Evolutionary conservation across 1,140 invertebrate genomes (phyloP), one percentile per base, ranked within the genome.

Genomic region (Neuroterus valhalla): DNA sequence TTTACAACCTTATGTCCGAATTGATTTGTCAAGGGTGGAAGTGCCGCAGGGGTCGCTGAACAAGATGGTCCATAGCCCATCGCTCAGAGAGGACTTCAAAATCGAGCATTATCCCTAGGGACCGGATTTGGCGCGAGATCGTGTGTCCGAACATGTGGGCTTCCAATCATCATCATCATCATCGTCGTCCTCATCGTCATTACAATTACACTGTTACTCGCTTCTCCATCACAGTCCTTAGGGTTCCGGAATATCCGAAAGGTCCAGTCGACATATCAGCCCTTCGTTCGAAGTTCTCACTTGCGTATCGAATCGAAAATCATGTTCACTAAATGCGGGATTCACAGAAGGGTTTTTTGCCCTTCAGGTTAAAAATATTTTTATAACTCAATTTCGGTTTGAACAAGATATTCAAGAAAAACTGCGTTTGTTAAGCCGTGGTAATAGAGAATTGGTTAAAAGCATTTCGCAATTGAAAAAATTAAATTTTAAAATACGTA

Each of bases 1-100:
- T 89, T 89, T 89, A 85, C 87, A 84, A 81, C 80, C 78, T 85
- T 83, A 88, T 82, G 87, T 84, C 84, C 81, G 83, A 89, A 89
- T 88, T 88, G 88, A 89, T 90, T 89, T 85, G 85, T 88, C 85
- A 86, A 85, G 78, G 80, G 77, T 77, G 46, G 67, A 74, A 44
- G 68, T 15, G 71, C 70, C 48, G 66, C 21, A 38, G 70, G 81
- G 81, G 80, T 79, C 72, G 76, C 79, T 75, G 70, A 68, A 70
- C 82, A 69, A 72, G 67, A 78, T 80, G 68, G 31, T 38, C 31
- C 31, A 78, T 69, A 76, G 74, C 81, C 79, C 71, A 75, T 68
- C 74, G 78, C 46, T 77, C 78, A 52, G 48, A 81, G 79, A 86
- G 81, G 74, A 86, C 81, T 85, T 74, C 76, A 86, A 87, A 88